phyloP scores from a whole-genome alignment of 2,113 vertebrate genomes.

The Vicugna pacos region DNA sequence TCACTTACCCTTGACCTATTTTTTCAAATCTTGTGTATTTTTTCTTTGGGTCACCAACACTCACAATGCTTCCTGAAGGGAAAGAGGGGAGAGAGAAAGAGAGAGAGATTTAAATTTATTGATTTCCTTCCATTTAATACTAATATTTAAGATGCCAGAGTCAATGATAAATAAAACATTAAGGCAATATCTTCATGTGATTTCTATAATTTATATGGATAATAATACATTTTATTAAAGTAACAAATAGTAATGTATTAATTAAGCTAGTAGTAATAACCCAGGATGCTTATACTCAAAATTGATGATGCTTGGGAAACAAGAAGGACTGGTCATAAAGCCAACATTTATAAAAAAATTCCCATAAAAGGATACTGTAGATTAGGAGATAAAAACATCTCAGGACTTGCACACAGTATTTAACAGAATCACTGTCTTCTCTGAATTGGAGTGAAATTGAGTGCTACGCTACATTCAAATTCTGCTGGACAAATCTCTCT shows the following conservation, averaged over 20 bases:
- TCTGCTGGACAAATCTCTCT: background rate
- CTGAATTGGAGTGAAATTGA: conserved; percentile 17
- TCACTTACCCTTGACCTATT: conserved; percentile 98
- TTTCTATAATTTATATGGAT: conserved; percentile 31
- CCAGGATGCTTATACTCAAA: conserved; percentile 44
- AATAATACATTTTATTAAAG: conserved; percentile 33
- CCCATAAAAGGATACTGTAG: conserved; percentile 27
- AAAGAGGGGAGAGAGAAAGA: conserved; percentile 41
- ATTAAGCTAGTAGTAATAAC: conserved; percentile 22
- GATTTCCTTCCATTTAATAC: conserved; percentile 12
- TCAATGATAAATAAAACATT: conserved; percentile 45
- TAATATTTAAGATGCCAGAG: conserved; percentile 38
- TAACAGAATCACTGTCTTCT: conserved; percentile 38
- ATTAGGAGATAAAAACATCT: conserved; percentile 50
- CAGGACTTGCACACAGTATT: background rate
- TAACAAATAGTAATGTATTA: conserved; percentile 1
- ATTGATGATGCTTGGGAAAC: conserved; percentile 29
- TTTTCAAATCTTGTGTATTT: conserved; percentile 99
- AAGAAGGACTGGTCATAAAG: conserved; percentile 13
- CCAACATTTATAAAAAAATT: conserved; percentile 28
- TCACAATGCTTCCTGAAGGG: conserved; percentile 96
- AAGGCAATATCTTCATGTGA: background rate
- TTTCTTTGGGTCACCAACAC: conserved; percentile 98
- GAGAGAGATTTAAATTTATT: background rate
- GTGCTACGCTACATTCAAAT: background rate